A percentile compares a stretch with the other conserved stretches of the same genome.
phyloP scores from a whole-genome alignment of 2,113 vertebrate species.

The Dromaius novaehollandiae region DNA sequence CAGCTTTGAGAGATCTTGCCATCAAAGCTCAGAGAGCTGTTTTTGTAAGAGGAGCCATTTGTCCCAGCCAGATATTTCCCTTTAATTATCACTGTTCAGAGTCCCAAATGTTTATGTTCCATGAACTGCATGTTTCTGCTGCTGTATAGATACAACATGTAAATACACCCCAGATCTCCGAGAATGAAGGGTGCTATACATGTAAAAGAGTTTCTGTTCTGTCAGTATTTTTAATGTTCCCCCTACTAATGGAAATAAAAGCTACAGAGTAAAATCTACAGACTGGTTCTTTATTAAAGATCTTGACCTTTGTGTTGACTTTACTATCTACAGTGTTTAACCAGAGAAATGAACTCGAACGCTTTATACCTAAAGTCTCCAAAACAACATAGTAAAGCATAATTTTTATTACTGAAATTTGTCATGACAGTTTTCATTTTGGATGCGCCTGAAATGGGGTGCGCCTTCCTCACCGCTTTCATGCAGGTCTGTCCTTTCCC shows the following conservation, averaged over 20 bases:
- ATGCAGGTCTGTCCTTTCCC: not conserved
- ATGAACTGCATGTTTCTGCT: not conserved
- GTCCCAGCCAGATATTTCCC: accelerated
- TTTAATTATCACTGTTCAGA: not conserved
- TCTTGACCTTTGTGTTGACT: not conserved
- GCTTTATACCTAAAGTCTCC: not conserved
- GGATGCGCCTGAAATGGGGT: not conserved
- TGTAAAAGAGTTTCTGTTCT: not conserved
- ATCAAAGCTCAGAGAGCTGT: not conserved
- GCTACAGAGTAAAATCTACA: not conserved
- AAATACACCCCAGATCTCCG: not conserved
- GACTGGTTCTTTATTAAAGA: not conserved
- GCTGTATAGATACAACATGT: not conserved
- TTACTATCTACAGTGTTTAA: not conserved
- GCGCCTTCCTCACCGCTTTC: not conserved
- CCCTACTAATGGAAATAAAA: conserved; percentile 40
- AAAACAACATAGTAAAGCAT: not conserved
- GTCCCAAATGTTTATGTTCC: not conserved
- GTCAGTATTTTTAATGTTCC: not conserved
- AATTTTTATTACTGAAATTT: not conserved
- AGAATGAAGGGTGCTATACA: not conserved
- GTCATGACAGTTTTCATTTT: not conserved
- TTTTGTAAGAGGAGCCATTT: not conserved
- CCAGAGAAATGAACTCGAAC: not conserved
- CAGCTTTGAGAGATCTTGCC: not conserved